phyloP scores from a whole-genome alignment of 2,113 vertebrate genomes.

The Zosterops lateralis region DNA sequence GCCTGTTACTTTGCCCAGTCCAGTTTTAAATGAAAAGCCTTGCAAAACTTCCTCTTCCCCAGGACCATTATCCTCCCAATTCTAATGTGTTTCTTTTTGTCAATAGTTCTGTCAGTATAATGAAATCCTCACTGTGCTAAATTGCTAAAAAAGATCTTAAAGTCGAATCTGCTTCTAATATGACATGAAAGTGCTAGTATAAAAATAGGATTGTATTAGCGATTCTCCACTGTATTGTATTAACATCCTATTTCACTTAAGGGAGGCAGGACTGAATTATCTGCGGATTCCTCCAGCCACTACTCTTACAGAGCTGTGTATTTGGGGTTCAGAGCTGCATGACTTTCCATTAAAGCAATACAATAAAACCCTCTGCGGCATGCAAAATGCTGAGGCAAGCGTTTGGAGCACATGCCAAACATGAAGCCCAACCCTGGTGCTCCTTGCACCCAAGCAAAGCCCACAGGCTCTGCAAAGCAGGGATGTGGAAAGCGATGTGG shows the following conservation, averaged over 20 bases:
- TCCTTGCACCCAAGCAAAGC: neutral
- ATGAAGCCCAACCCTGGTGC: rapidly evolving
- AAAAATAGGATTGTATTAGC: constrained; percentile 68
- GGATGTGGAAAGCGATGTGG: neutral
- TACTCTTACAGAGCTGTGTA: constrained; percentile 43
- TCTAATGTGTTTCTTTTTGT: constrained; percentile 63
- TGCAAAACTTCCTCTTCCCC: constrained; percentile 60
- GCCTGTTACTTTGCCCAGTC: constrained; percentile 53
- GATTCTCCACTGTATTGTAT: constrained; percentile 66
- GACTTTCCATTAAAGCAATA: constrained; percentile 36
- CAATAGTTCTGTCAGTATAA: constrained; percentile 72
- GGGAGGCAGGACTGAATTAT: constrained; percentile 64
- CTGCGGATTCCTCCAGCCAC: constrained; percentile 56
- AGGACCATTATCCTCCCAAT: constrained; percentile 60
- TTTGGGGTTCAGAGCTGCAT: constrained; percentile 51
- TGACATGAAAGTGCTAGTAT: constrained; percentile 52
- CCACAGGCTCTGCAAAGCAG: neutral
- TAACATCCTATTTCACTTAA: constrained; percentile 62
- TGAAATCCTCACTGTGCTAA: constrained; percentile 71
- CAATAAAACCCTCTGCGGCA: constrained; percentile 14
- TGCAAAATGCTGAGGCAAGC: constrained; percentile 40
- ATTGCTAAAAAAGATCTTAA: constrained; percentile 72
- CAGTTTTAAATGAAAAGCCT: constrained; percentile 65
- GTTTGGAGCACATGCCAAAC: neutral
- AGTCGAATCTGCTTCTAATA: constrained; percentile 69